Percentiles rank a stretch among this genome's conserved stretches.
phyloP scores from a whole-genome alignment of 2,113 vertebrate species.

The Dromas ardeola region DNA sequence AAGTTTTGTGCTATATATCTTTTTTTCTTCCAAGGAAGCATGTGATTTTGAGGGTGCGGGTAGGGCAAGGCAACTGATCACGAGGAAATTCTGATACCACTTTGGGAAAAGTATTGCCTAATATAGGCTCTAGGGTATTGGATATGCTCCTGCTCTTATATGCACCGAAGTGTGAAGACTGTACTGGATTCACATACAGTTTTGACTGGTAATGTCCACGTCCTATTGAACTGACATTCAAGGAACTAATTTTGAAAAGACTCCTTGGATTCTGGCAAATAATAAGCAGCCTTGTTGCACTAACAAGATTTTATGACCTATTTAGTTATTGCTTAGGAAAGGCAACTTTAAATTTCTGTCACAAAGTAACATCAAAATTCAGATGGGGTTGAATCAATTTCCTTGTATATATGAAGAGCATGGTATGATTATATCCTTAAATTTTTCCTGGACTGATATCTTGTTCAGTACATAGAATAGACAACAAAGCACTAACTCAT shows the following conservation, averaged over 20 bases:
- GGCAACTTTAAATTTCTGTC: not conserved
- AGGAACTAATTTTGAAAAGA: not conserved
- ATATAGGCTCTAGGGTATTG: not conserved
- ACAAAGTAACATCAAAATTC: not conserved
- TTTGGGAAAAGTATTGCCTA: not conserved
- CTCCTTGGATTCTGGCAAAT: not conserved
- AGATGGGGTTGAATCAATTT: not conserved
- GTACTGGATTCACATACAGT: not conserved
- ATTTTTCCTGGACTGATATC: not conserved
- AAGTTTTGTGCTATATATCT: not conserved
- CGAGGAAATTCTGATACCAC: not conserved
- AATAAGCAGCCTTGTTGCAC: not conserved
- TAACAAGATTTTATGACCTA: not conserved
- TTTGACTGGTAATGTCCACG: not conserved
- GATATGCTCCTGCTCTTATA: not conserved
- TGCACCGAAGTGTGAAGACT: not conserved
- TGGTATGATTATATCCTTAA: not conserved
- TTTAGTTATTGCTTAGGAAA: not conserved
- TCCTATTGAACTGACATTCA: not conserved
- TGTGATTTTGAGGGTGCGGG: not conserved
- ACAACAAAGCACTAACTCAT: not conserved
- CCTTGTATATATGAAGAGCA: not conserved
- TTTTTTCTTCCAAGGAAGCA: not conserved
- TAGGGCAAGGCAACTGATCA: not conserved
- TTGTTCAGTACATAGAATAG: not conserved